Percentiles rank a stretch among this genome's conserved stretches.
Evolutionary conservation across 2,797 vertebrate species (phyloP).

Genomic region (Rousettus madagascariensis): DNA sequence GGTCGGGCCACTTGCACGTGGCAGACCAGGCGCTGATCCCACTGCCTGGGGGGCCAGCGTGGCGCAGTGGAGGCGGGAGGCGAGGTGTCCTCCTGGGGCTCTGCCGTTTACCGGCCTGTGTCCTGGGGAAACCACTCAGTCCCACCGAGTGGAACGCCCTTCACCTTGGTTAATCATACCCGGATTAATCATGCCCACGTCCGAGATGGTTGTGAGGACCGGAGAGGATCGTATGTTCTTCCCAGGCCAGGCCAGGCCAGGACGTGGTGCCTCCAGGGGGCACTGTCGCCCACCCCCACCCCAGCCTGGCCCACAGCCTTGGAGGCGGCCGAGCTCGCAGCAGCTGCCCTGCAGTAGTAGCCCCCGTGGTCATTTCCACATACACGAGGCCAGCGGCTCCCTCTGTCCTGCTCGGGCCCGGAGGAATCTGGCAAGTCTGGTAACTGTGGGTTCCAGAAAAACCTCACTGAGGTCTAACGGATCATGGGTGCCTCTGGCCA

Average conservation of each 20-base stretch:
- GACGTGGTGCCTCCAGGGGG: not conserved
- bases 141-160: not conserved
- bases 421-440: slow-evolving; percentile 31
- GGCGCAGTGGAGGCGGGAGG: not conserved
- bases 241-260: not conserved
- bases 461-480: not conserved
- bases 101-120: not conserved
- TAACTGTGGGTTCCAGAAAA: slow-evolving; percentile 39
- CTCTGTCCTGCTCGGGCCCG: not conserved
- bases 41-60: not conserved
- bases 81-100: not conserved
- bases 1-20: rapidly evolving
- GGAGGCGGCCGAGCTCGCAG: not conserved
- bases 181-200: not conserved
- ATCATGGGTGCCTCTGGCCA: slow-evolving; percentile 44
- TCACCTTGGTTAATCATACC: not conserved
- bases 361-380: not conserved
- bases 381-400: not conserved
- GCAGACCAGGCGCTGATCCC: not conserved
- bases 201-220: not conserved
- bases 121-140: not conserved
- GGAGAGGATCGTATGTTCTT: not conserved
- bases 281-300: not conserved
- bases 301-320: not conserved
- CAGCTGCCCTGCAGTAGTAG: not conserved